Base-by-base conservation (phyloP, 2,888 invertebrate species). In the Iphiclides podalirius region DNA sequence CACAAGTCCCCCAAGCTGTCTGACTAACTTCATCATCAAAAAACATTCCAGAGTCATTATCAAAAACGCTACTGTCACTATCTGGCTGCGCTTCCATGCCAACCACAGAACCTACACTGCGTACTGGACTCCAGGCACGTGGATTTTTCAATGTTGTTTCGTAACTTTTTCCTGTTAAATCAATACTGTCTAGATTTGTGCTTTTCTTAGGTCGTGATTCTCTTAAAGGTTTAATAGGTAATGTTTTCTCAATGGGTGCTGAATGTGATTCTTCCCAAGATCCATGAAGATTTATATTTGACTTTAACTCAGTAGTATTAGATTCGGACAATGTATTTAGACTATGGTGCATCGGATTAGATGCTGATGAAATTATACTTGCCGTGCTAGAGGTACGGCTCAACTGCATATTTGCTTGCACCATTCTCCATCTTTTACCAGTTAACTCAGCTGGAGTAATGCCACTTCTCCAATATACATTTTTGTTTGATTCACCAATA, bases 41-140 rank as follows among this genome's bases (percentile, higher is more conserved):
- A 66, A 93, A 95, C 68, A 95, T 93, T 49, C 94, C 94, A 2
- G 94, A 95, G 66, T 94, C 95, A 2, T 93, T 91, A 87, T 94
- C 94, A 76, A 95, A 95, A 7, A 95, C 93, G 66, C 94, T 92
- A 42, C 94, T 94, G 70, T 95, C 95, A 56, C 94, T 94, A 70
- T 95, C 95, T 1, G 95, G 95, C 73, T 95, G 94, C n/a, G 94
- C 95, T 79, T 96, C 95, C 66, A 94, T 94, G 1, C 95, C 95
- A 13, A 93, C 93, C 40, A 95, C 93, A 15, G 95, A 95, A 7
- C 96, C 96, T 6, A 95, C 95, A 68, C 95, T 95, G 57, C 95
- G 91, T n/a, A 95, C 94, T 12, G 96, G 96, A 67, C 95, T 95
- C 95, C 96, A 95, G 17, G 95, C 95, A 65, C 94, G 91, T 13